These are phyloP conservation scores for Eristalis pertinax DNA, from an alignment of 2,888 invertebrate genomes.

Conservation along the genomic window DNA sequence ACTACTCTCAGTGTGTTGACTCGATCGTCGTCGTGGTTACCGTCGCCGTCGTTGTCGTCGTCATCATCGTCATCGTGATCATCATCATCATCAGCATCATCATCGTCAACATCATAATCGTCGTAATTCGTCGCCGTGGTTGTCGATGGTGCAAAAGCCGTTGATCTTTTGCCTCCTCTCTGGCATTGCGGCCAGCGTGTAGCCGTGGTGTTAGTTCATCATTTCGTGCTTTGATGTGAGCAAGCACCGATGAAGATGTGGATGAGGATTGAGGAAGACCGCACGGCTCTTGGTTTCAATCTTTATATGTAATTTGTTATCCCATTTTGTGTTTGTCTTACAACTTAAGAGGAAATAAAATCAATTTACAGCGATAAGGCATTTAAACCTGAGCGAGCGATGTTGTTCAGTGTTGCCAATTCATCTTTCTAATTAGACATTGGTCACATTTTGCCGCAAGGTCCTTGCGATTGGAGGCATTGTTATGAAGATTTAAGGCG, in stretches of 20 bases:
- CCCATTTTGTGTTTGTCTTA: background rate
- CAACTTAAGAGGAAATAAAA: background rate
- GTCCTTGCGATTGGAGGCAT: background rate
- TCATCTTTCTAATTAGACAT: background rate
- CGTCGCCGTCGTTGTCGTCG: conserved; percentile 20
- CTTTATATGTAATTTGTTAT: conserved; percentile 1
- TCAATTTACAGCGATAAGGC: background rate
- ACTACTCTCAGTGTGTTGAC: conserved; percentile 75
- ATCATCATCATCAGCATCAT: conserved; percentile 41
- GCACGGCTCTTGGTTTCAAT: background rate
- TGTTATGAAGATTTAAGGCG: too few relatives aligned
- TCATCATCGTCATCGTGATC: conserved; percentile 16
- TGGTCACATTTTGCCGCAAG: background rate
- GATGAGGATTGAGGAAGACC: background rate
- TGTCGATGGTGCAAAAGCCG: conserved; percentile 75
- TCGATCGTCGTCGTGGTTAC: conserved; percentile 36
- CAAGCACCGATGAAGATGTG: conserved; percentile 1
- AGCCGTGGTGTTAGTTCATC: conserved; percentile 47
- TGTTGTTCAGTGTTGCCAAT: background rate
- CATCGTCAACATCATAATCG: conserved; percentile 14
- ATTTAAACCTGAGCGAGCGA: background rate
- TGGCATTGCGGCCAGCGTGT: conserved; percentile 37
- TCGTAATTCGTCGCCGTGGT: conserved; percentile 48
- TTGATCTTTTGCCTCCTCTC: conserved; percentile 73
- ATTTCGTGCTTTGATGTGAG: background rate